A percentile compares a stretch with the other conserved stretches of the same genome.
Conservation (phyloP, 1,140 invertebrate genomes). For the Coenobita brevimanus region DNA sequence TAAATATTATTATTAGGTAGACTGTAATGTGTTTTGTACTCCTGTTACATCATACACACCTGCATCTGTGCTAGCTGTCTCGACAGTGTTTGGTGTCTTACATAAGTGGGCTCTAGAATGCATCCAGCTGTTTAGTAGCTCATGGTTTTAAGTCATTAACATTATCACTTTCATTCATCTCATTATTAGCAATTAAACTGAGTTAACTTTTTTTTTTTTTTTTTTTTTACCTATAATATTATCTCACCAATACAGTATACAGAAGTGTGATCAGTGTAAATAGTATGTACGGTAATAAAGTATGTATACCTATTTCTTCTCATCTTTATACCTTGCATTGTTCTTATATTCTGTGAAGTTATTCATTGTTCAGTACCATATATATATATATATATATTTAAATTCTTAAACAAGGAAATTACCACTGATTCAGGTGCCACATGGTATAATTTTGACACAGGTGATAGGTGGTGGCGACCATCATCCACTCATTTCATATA, state of each 20-base stretch:
- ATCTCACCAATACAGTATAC: conserved; percentile 19
- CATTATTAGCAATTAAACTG: conserved; percentile 15
- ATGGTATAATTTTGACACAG: no score
- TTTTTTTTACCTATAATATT: not conserved
- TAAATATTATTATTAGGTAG: conserved; percentile 44
- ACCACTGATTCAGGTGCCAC: no score
- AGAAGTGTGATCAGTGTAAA: conserved; percentile 47
- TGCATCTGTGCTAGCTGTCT: conserved; percentile 18
- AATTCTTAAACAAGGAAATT: no score
- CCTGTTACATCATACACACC: conserved; percentile 40
- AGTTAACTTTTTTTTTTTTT: not conserved
- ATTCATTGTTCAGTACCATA: no score
- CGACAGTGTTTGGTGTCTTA: not conserved
- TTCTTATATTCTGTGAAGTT: no score
- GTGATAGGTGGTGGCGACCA: no score
- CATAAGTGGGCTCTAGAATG: not conserved
- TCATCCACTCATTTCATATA: no score
- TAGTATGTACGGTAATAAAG: conserved; percentile 52
- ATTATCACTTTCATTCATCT: conserved; percentile 44
- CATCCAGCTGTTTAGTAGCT: not conserved
- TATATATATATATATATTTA: no score
- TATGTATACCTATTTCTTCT: no score
- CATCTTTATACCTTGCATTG: no score
- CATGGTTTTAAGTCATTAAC: conserved; percentile 19
- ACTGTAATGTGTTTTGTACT: conserved; percentile 52